phyloP scores from a whole-genome alignment of 1,140 invertebrate species.

The Tetramorium parvispinum region DNA sequence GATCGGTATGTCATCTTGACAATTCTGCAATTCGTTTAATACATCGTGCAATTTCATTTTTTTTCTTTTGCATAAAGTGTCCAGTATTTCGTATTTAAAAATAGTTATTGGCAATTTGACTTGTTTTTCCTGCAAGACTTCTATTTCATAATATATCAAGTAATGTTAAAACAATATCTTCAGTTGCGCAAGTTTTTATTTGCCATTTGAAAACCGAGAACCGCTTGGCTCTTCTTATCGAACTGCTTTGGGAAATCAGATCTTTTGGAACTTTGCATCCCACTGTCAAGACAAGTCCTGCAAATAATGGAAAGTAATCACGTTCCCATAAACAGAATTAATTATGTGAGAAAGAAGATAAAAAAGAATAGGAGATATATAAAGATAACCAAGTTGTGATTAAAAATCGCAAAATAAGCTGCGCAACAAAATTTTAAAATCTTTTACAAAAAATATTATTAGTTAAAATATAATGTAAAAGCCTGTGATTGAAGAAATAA shows the following conservation, averaged over 20 bases:
- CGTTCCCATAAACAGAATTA: neutral
- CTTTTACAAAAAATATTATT: conserved; percentile 33
- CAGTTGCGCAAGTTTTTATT: conserved; percentile 53
- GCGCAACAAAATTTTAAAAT: neutral
- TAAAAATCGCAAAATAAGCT: conserved; percentile 46
- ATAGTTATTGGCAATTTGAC: neutral
- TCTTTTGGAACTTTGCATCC: conserved; percentile 21
- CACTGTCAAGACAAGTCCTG: conserved; percentile 51
- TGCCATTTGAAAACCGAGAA: conserved; percentile 56
- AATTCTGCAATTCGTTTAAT: conserved; percentile 54
- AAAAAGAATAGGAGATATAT: conserved; percentile 21
- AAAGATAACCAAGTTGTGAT: conserved; percentile 46
- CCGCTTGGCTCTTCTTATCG: conserved; percentile 45
- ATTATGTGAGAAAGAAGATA: neutral
- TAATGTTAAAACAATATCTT: neutral
- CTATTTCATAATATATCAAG: neutral
- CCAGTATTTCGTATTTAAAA: conserved; percentile 9
- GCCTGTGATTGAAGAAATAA: conserved; percentile 52
- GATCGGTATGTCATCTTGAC: conserved; percentile 58
- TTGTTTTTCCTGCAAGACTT: neutral
- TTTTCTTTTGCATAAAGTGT: neutral
- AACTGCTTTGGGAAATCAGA: conserved; percentile 37
- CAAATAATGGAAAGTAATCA: conserved; percentile 58
- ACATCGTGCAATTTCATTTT: conserved; percentile 49
- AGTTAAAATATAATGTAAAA: conserved; percentile 57